Base-by-base conservation (phyloP, 2,113 vertebrate genomes). In the Mastomys natalensis region DNA sequence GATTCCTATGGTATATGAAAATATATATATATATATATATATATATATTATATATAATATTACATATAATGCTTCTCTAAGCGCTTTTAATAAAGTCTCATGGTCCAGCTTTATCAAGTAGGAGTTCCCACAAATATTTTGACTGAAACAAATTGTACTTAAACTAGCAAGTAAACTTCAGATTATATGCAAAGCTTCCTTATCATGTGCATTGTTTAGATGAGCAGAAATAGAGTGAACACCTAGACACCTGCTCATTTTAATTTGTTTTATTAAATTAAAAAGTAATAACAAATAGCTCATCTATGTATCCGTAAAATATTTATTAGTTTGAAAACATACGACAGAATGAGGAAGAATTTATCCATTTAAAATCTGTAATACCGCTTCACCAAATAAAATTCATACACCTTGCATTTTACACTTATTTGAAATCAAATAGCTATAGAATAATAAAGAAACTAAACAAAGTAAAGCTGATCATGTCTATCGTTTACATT, bases 121-220 rank as follows among this genome's bases (percentile, higher is more conserved):
- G 7, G 26, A 95, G 81, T 90, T 91, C 13, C 15, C 58, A 60
- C 26, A 96, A 87, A 96, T 53, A 66, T 92, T 91, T 87, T 72
- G 74, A 60, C 58, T 96, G n/a, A 53, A 82, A 93, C 86, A 86
- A 91, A 53, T 78, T 77, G 21, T 51, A 90, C 64, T 48, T 92
- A 91, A 93, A 74, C 48, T 64, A 94, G 48, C 89, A 91, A 97
- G n/a, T 55, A 86, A n/a, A 91, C 95, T 86, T 94, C 92, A 1
- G 43, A 0, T 89, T 93, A 80, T 72, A 2, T 19, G 73, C 34
- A 70, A 92, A 95, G 60, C 22, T 73, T 95, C 70, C 91, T 86
- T 55, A 74, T 60, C 87, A 68, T 86, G 3, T 78, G 45, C 19
- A 62, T 60, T 37, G 24, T 64, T 96, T 84, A 93, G 92, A 85